Percentiles rank a stretch among this genome's conserved stretches.
Conservation (phyloP, 2,113 vertebrate species). For the Pedetes capensis region DNA sequence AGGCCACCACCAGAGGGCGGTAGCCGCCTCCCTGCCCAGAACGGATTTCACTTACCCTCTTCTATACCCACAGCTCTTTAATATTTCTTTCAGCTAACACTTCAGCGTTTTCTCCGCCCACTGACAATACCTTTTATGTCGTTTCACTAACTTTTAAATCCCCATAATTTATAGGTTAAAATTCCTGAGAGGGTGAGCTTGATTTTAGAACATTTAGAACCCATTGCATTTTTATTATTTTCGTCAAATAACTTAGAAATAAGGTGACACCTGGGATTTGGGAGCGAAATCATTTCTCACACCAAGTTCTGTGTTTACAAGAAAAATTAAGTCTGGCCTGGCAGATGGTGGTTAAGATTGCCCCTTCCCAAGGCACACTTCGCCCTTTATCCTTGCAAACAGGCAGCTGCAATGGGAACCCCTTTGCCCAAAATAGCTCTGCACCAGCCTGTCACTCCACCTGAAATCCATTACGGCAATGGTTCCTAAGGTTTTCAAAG, state of each 20-base stretch:
- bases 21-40: not conserved
- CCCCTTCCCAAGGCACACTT: conserved; percentile 1
- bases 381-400: conserved; percentile 25
- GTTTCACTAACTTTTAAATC: conserved; percentile 13
- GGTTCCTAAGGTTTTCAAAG: not conserved
- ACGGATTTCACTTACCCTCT: not conserved
- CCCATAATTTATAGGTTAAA: not conserved
- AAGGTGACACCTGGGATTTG: not conserved
- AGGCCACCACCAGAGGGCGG: conserved; percentile 52
- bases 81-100: not conserved
- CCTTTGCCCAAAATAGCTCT: conserved; percentile 50
- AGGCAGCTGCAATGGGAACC: conserved; percentile 25
- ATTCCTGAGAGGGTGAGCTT: not conserved
- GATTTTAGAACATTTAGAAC: not conserved
- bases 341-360: not conserved
- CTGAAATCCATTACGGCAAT: not conserved
- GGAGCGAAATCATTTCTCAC: not conserved
- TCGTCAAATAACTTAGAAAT: not conserved
- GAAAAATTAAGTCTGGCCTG: not conserved
- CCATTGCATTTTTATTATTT: not conserved
- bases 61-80: not conserved
- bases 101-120: not conserved
- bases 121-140: not conserved
- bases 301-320: not conserved
- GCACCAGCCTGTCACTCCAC: not conserved